A percentile compares a stretch with the other conserved stretches of the same genome.
Evolutionary conservation across 2,797 vertebrate genomes (phyloP).

Genomic region (Babyrousa celebensis): DNA sequence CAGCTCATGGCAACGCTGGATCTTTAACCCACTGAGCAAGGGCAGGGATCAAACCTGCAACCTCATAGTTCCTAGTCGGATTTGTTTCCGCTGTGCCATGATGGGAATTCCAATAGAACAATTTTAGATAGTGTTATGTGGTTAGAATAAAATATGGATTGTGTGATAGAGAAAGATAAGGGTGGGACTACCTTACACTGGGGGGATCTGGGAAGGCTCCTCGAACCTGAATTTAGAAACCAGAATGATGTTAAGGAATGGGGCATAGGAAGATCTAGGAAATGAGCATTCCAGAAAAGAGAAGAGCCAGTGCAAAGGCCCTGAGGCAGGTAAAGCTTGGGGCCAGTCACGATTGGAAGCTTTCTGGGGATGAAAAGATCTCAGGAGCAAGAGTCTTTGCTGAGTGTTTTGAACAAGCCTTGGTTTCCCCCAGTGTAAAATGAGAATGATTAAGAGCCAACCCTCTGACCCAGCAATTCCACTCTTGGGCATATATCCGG

Average conservation of each 20-base stretch:
- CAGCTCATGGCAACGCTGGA: too few relatives aligned
- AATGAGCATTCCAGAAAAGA: neutral
- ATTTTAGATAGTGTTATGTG: neutral
- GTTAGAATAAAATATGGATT: neutral
- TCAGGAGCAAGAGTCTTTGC: neutral
- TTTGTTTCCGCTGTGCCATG: too few relatives aligned
- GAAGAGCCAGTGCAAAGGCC: conserved; percentile 14
- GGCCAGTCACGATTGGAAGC: neutral
- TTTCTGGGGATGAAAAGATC: neutral
- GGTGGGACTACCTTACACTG: neutral
- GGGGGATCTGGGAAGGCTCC: neutral
- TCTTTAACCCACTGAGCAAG: too few relatives aligned
- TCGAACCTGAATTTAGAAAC: neutral
- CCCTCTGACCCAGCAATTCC: too few relatives aligned
- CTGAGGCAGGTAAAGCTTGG: neutral
- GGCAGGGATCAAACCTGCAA: too few relatives aligned
- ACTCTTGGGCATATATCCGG: too few relatives aligned
- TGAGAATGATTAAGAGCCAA: neutral
- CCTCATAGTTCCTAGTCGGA: too few relatives aligned
- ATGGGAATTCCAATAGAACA: neutral
- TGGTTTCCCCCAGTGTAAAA: neutral
- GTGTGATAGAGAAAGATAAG: neutral
- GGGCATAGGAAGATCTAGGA: neutral
- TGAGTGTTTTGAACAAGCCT: neutral
- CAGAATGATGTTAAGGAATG: neutral